A percentile compares a stretch with the other conserved stretches of the same genome.
Conservation (phyloP, 2,113 vertebrate species). For the Rhineura floridana region DNA sequence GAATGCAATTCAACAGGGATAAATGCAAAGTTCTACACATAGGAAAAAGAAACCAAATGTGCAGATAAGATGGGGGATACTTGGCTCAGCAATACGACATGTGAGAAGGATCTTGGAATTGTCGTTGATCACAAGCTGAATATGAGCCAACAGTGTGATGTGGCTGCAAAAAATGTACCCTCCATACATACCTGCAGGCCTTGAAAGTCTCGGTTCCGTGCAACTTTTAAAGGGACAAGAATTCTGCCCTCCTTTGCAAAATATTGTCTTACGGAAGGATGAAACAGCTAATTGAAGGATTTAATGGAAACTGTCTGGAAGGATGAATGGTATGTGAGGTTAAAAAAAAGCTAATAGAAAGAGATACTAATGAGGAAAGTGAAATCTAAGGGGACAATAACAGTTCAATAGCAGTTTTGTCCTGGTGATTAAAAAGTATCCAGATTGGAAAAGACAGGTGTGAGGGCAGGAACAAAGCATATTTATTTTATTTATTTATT, state of each 20-base stretch:
- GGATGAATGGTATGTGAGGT: not conserved
- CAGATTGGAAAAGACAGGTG: not conserved
- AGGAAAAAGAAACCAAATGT: no score
- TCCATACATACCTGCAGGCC: not conserved
- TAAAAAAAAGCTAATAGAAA: not conserved
- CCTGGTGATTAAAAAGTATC: not conserved
- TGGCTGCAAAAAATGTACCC: no score
- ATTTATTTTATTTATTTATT: no score
- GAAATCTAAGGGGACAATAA: not conserved
- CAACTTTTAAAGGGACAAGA: not conserved
- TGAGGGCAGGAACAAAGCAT: not conserved
- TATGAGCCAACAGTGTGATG: no score
- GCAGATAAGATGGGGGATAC: no score
- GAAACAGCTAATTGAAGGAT: not conserved
- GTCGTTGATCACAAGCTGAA: no score
- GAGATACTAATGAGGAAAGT: not conserved
- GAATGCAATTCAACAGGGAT: no score
- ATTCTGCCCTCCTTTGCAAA: not conserved
- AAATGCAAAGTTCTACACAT: no score
- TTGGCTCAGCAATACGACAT: no score
- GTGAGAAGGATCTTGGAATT: no score
- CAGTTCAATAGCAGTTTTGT: not conserved
- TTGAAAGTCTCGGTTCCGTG: not conserved
- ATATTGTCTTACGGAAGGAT: not conserved
- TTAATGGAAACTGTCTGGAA: not conserved